Evolutionary conservation across 2,888 invertebrate species (phyloP).

Genomic region (Erebia ligea): DNA sequence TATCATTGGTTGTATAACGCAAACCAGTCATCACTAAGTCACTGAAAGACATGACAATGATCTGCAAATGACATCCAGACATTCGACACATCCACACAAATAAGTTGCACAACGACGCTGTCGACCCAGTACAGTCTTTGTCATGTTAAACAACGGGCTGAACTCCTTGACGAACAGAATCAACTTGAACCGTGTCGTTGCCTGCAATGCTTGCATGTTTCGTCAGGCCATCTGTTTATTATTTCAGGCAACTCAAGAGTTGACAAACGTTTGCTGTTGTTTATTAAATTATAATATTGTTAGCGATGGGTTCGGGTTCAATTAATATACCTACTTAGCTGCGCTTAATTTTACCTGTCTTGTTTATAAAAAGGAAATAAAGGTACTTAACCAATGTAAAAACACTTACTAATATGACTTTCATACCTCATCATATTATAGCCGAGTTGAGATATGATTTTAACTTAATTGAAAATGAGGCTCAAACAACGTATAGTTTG

Average conservation of each 20-base stretch:
- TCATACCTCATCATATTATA: too few species aligned
- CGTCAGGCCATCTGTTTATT: slow-evolving; percentile 24
- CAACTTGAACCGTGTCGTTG: slow-evolving; percentile 24
- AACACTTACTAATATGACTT: too few species aligned
- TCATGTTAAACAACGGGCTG: slow-evolving; percentile 23
- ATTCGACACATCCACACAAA: slow-evolving; percentile 21
- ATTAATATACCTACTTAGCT: neutral
- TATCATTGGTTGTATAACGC: neutral
- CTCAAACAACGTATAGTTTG: too few species aligned
- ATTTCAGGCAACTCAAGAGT: slow-evolving; percentile 24
- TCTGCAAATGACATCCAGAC: neutral
- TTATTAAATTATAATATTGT: neutral
- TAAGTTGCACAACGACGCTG: slow-evolving; percentile 22
- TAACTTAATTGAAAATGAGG: too few species aligned
- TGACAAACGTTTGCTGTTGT: slow-evolving; percentile 18
- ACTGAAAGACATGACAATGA: neutral
- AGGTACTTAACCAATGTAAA: too few species aligned
- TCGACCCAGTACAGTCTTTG: slow-evolving; percentile 19
- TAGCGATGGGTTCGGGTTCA: slow-evolving; percentile 7
- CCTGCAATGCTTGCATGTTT: slow-evolving; percentile 30
- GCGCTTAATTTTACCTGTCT: too few species aligned
- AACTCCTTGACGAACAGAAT: slow-evolving; percentile 25
- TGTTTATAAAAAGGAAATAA: too few species aligned
- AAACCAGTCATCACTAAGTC: neutral
- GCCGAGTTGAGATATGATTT: too few species aligned